Evolutionary conservation across 2,797 vertebrate species (phyloP).

Genomic region (Podarcis lilfordi): DNA sequence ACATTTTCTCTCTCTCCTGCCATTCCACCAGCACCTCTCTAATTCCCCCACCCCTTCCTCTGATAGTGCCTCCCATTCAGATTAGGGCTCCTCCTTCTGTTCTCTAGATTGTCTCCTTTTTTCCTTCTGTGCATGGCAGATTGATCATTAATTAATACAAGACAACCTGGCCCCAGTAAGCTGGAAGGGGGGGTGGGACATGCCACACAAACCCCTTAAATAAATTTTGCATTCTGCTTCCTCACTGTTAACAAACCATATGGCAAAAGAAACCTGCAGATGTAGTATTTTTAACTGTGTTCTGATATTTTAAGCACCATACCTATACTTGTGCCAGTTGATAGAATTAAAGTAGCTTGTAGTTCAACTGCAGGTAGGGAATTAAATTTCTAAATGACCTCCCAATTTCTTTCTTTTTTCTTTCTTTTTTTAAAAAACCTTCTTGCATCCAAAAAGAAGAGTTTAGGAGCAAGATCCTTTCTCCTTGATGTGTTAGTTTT

Average conservation of each 20-base stretch:
- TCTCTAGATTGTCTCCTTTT: neutral
- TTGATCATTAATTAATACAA: neutral
- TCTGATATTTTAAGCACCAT: neutral
- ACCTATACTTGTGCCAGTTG: neutral
- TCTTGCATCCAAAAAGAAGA: neutral
- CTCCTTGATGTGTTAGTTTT: neutral
- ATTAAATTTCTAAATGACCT: neutral
- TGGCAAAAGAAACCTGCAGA: neutral
- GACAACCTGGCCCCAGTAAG: neutral
- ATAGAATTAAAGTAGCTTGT: neutral
- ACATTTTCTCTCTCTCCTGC: neutral
- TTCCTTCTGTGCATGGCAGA: too few relatives aligned
- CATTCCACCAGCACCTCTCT: neutral
- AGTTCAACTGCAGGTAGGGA: neutral
- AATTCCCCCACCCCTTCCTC: neutral
- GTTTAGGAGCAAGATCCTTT: neutral
- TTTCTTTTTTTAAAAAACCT: neutral
- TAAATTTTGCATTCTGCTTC: neutral
- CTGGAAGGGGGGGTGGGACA: neutral
- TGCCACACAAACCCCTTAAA: slow-evolving; percentile 1
- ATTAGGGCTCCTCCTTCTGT: neutral
- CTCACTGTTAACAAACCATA: neutral
- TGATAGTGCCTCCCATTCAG: too few relatives aligned
- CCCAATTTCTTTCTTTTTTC: neutral
- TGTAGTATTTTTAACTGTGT: neutral